Percentiles rank a stretch among this genome's conserved stretches.
These are phyloP conservation scores for Alces alces DNA, from an alignment of 2,113 vertebrate genomes.

Conservation along the genomic window DNA sequence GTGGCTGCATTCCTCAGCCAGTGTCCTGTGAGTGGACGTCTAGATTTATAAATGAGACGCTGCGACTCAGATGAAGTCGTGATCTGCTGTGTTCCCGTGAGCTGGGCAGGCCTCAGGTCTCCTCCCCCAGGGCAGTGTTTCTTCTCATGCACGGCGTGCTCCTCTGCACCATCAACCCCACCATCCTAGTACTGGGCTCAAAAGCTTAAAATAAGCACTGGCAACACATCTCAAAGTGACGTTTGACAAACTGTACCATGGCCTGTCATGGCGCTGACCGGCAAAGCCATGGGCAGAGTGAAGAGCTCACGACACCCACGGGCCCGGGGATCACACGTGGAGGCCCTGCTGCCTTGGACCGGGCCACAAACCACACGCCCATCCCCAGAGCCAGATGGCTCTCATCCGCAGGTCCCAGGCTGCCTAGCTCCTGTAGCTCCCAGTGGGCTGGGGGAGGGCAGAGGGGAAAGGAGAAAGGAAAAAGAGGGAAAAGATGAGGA, in stretches of 20 bases:
- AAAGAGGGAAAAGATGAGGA: neutral
- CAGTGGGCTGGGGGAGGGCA: neutral
- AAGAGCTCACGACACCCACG: neutral
- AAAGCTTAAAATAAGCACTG: neutral
- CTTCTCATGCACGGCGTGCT: neutral
- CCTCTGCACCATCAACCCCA: neutral
- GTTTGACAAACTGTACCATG: neutral
- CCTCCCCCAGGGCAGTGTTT: accelerated
- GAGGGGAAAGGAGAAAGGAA: neutral
- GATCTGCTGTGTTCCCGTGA: neutral
- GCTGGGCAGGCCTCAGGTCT: neutral
- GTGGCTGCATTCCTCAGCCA: neutral
- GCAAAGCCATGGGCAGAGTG: neutral
- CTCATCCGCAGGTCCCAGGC: neutral
- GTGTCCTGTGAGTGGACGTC: neutral
- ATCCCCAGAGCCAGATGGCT: neutral
- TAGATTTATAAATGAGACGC: neutral
- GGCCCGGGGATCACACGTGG: neutral
- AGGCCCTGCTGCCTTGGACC: neutral
- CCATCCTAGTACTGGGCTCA: neutral
- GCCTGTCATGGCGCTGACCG: neutral
- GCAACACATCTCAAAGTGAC: neutral
- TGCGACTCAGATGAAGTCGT: neutral
- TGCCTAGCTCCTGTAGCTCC: neutral
- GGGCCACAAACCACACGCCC: neutral